Evolutionary conservation across 2,797 vertebrate species (phyloP).

Genomic region (Hippopotamyrus pictus): DNA sequence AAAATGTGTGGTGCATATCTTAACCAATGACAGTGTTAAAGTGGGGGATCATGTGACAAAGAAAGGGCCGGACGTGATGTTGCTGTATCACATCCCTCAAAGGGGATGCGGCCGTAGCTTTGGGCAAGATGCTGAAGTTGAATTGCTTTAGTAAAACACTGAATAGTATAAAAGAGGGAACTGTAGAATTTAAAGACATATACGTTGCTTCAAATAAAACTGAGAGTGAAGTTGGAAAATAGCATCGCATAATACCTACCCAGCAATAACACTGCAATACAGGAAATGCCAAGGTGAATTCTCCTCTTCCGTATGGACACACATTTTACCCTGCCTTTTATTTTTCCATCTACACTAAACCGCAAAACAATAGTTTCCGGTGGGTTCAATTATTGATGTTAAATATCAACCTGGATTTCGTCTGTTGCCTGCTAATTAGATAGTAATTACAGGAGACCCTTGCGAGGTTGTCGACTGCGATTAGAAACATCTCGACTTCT

Average conservation of each 20-base stretch:
- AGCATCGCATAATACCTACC: not conserved
- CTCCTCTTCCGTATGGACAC: not conserved
- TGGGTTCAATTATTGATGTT: conserved; percentile 66
- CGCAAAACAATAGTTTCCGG: conserved; percentile 23
- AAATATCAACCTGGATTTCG: conserved; percentile 59
- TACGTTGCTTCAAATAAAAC: not conserved
- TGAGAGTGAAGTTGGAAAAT: not conserved
- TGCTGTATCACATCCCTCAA: not conserved
- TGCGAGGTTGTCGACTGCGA: conserved; percentile 59
- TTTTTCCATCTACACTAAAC: not conserved
- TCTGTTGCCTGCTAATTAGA: conserved; percentile 64
- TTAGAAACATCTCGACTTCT: conserved; percentile 59
- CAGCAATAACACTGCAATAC: not conserved
- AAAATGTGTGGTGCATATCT: not conserved
- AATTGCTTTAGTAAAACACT: not conserved
- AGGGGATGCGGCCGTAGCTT: not conserved
- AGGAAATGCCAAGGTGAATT: not conserved
- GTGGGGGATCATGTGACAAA: not conserved
- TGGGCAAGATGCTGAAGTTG: not conserved
- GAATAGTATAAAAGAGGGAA: not conserved
- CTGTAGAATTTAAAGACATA: not conserved
- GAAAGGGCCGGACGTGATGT: not conserved
- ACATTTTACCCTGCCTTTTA: not conserved
- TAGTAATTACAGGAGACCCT: conserved; percentile 62
- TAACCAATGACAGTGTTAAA: not conserved